Percentiles rank a stretch among this genome's conserved stretches.
phyloP scores from a whole-genome alignment of 2,113 vertebrate species.

The Catharus fuscescens region DNA sequence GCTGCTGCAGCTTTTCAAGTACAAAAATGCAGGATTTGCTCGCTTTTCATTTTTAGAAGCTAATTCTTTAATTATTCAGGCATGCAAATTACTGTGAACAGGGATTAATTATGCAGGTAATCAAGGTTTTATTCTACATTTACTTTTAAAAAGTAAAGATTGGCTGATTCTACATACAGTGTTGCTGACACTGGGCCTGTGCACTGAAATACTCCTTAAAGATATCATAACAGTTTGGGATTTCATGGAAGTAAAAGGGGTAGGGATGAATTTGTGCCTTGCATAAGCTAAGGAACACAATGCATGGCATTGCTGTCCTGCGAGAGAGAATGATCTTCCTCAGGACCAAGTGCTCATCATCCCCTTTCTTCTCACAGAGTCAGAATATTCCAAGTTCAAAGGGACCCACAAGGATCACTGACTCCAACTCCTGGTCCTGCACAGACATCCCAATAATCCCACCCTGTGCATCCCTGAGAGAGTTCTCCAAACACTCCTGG shows the following conservation, averaged over 20 bases:
- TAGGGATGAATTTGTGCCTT: neutral
- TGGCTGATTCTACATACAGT: neutral
- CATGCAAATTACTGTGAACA: neutral
- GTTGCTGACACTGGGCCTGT: neutral
- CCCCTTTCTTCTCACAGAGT: neutral
- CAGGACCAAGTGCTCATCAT: fast-evolving
- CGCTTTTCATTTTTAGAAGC: neutral
- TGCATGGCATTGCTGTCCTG: fast-evolving
- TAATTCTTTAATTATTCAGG: conserved; percentile 31
- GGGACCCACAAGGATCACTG: fast-evolving
- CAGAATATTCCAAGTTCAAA: neutral
- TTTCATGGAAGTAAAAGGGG: neutral
- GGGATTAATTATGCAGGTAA: conserved; percentile 37
- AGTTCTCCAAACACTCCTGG: fast-evolving
- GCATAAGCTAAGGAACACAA: fast-evolving
- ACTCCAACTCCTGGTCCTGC: neutral
- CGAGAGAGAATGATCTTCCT: fast-evolving
- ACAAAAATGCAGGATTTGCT: neutral
- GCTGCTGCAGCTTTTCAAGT: neutral
- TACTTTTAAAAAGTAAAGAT: neutral
- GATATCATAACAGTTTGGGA: neutral
- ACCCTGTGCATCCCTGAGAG: neutral
- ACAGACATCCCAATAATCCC: neutral
- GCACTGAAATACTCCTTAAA: neutral
- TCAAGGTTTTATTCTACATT: neutral